phyloP scores from a whole-genome alignment of 2,113 vertebrate genomes.

The Tichodroma muraria region DNA sequence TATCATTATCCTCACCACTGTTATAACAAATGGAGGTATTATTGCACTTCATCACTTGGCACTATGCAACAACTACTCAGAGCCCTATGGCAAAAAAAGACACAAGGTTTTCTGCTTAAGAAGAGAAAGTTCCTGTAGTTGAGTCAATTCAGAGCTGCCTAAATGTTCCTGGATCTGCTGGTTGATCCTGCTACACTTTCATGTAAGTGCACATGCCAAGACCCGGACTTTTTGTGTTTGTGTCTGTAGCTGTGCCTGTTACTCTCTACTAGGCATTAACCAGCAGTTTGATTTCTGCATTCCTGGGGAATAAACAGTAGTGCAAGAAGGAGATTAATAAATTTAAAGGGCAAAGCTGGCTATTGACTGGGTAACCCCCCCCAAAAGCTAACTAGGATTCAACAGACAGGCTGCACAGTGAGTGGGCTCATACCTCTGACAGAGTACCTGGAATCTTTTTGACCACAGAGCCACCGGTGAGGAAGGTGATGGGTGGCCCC shows the following conservation, averaged over 20 bases:
- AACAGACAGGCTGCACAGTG: neutral
- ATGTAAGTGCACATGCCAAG: neutral
- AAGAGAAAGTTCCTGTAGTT: neutral
- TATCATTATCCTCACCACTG: neutral
- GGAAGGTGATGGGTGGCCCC: neutral
- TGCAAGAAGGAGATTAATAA: neutral
- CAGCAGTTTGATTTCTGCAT: neutral
- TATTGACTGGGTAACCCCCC: neutral
- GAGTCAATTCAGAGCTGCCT: neutral
- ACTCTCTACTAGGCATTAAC: neutral
- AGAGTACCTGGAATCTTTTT: neutral
- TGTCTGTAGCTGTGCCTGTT: neutral
- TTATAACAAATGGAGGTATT: neutral
- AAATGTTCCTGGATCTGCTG: neutral
- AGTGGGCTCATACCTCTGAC: neutral
- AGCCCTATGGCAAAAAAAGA: neutral
- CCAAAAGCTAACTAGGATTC: neutral
- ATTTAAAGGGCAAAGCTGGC: neutral
- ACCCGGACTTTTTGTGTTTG: neutral
- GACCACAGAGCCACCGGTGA: neutral
- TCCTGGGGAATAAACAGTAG: neutral
- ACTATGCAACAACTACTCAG: neutral
- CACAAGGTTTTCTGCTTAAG: neutral
- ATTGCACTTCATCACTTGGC: neutral
- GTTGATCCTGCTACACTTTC: neutral